These are phyloP conservation scores for Drosophila lacertosa DNA, from an alignment of 1,140 invertebrate genomes.

Conservation along the genomic window DNA sequence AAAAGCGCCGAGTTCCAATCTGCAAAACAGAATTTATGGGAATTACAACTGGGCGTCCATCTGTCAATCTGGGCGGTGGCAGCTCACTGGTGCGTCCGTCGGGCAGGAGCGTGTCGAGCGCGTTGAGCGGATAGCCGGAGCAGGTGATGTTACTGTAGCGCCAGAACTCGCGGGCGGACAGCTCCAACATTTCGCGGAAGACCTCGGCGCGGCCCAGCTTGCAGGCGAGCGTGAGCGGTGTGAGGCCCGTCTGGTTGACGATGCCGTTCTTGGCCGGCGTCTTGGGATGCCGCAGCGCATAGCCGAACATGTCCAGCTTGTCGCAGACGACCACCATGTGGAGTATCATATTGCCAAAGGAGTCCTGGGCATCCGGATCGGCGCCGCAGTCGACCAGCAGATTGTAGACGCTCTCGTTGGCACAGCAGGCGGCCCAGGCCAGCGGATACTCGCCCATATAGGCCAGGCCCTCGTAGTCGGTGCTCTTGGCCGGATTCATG, in stretches of 20 bases:
- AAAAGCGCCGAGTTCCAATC: slow-evolving; percentile 99
- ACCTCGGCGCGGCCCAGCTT: slow-evolving; percentile 97
- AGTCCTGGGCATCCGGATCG: slow-evolving; percentile 96
- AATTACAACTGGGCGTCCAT: too few relatives aligned
- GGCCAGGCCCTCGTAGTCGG: slow-evolving; percentile 97
- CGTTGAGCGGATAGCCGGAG: slow-evolving; percentile 97
- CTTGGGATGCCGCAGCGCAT: slow-evolving; percentile 97
- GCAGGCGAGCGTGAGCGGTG: slow-evolving; percentile 97
- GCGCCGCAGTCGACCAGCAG: slow-evolving; percentile 95
- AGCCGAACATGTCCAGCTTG: slow-evolving; percentile 98
- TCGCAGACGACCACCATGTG: slow-evolving; percentile 99
- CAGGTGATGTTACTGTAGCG: slow-evolving; percentile 99
- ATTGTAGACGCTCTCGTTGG: slow-evolving; percentile 99
- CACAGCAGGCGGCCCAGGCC: slow-evolving; percentile 98
- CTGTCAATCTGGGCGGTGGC: too few relatives aligned
- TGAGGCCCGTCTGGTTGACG: slow-evolving; percentile 94
- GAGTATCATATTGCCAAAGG: slow-evolving; percentile 97
- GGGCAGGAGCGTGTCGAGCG: slow-evolving; percentile 96
- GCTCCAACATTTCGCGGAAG: slow-evolving; percentile 98
- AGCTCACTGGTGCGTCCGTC: slow-evolving; percentile 96
- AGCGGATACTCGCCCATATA: slow-evolving; percentile 98
- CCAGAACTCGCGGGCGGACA: slow-evolving; percentile 98
- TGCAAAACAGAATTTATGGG: slow-evolving; percentile 84
- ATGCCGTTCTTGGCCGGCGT: slow-evolving; percentile 95
- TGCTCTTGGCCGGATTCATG: slow-evolving; percentile 89